These are phyloP conservation scores for Sinosuthora webbiana DNA, from an alignment of 2,113 vertebrate genomes.

Conservation along the genomic window DNA sequence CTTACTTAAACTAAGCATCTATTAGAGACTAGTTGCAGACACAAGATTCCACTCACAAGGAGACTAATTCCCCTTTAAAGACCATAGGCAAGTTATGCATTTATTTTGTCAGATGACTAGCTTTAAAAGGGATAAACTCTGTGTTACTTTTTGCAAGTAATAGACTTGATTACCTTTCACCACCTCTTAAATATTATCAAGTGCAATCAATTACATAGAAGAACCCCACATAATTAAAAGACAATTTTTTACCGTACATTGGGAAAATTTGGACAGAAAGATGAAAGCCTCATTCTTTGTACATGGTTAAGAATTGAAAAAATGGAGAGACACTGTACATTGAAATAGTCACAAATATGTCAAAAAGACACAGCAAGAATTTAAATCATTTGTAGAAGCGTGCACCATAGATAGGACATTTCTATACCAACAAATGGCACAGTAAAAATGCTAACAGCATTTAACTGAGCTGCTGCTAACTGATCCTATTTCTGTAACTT, in stretches of 20 bases:
- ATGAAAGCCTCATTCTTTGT: background rate
- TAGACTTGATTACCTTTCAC: background rate
- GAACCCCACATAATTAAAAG: background rate
- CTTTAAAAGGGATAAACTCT: background rate
- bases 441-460: background rate
- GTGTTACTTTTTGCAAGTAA: background rate
- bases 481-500: background rate
- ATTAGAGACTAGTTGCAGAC: background rate
- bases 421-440: background rate
- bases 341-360: background rate
- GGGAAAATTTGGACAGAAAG: background rate
- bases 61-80: background rate
- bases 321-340: background rate
- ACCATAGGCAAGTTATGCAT: background rate
- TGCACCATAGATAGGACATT: background rate
- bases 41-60: background rate
- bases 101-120: background rate
- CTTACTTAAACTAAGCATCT: background rate
- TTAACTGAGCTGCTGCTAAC: background rate
- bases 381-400: background rate
- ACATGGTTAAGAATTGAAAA: background rate
- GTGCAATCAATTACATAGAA: background rate
- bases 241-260: background rate
- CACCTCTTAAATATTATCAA: background rate
- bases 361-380: background rate